phyloP scores from a whole-genome alignment of 2,797 vertebrate genomes.

The Sylvilagus floridanus region DNA sequence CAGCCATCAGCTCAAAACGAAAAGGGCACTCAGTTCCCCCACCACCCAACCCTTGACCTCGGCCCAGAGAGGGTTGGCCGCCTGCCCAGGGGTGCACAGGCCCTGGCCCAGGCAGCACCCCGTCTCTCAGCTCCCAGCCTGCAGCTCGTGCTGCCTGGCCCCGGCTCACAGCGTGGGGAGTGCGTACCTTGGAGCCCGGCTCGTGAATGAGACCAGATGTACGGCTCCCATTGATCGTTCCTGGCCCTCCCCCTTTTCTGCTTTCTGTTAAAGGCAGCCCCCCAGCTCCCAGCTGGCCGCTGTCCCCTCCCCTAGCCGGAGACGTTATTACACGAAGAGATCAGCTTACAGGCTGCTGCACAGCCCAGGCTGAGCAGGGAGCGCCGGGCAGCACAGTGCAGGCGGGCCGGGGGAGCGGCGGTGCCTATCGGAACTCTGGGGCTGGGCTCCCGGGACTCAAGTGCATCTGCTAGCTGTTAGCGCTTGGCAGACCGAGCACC shows the following conservation, averaged over 20 bases:
- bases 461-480: conserved; percentile 90
- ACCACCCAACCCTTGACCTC: not conserved
- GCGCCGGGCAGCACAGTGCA: conserved; percentile 83
- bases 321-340: conserved; percentile 90
- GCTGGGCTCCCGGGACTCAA: conserved; percentile 85
- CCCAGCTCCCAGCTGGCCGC: conserved; percentile 87
- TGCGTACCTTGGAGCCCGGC: conserved; percentile 85
- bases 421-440: conserved; percentile 81
- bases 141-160: conserved; percentile 35
- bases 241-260: conserved; percentile 88
- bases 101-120: not conserved
- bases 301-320: conserved; percentile 88
- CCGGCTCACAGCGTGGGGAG: conserved; percentile 70
- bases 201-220: conserved; percentile 90
- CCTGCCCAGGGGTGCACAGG: not conserved
- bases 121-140: not conserved
- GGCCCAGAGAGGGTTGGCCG: not conserved
- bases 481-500: conserved; percentile 86
- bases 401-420: conserved; percentile 75
- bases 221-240: conserved; percentile 87
- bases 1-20: not conserved
- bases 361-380: conserved; percentile 87
- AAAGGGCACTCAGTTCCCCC: not conserved
- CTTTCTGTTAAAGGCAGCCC: conserved; percentile 87
- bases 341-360: conserved; percentile 90